These are phyloP conservation scores for Philopotamus ludificatus DNA, from an alignment of 1,140 invertebrate species.

Conservation along the genomic window DNA sequence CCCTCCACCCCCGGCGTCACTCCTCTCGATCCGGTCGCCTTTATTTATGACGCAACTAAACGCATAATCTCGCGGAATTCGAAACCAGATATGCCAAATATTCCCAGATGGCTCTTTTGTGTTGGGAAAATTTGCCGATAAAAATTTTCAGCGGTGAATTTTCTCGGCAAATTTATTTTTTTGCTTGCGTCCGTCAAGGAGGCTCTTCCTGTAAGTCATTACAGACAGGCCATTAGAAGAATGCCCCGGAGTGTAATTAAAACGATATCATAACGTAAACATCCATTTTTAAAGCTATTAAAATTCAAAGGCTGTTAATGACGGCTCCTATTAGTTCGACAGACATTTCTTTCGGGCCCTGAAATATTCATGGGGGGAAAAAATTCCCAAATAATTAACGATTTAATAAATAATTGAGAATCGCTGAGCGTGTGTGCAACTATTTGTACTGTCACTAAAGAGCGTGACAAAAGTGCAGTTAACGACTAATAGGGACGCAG, in stretches of 20 bases:
- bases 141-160: background rate
- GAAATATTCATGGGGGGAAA: too few species aligned
- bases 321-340: conserved; percentile 23
- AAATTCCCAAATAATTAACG: too few species aligned
- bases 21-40: background rate
- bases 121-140: conserved; percentile 1
- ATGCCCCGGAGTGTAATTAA: conserved; percentile 29
- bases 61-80: conserved; percentile 40
- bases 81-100: conserved; percentile 38
- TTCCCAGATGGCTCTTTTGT: conserved; percentile 37
- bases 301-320: conserved; percentile 24
- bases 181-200: background rate
- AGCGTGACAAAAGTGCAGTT: background rate
- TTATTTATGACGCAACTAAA: conserved; percentile 42
- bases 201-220: conserved; percentile 16
- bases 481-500: conserved; percentile 5
- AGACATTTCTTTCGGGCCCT: too few species aligned
- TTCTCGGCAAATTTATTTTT: background rate
- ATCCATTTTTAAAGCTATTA: conserved; percentile 20
- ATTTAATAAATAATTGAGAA: too few species aligned
- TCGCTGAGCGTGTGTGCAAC: too few species aligned
- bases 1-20: background rate
- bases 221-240: conserved; percentile 17
- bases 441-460: too few species aligned
- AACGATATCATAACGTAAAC: conserved; percentile 24